Base-by-base conservation (phyloP, 2,888 invertebrate species). In the Eremobia ochroleuca region DNA sequence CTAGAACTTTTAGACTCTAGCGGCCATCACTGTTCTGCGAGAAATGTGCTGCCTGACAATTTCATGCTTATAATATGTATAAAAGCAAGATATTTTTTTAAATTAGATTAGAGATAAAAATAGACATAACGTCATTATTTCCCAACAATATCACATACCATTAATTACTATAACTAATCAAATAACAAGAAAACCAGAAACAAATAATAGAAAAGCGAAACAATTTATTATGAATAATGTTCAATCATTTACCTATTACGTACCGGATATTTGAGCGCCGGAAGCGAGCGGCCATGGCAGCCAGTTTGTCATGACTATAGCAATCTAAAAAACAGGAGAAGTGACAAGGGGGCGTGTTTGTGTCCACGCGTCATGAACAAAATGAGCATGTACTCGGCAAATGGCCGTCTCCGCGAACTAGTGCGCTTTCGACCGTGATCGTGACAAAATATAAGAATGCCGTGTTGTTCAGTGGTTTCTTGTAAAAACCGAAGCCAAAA, bases 231-330 rank as follows among this genome's bases (percentile, higher is more conserved):
- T 76, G 78, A 78, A 80, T 78, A 79, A 85, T 75, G 66, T 85
- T 80, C 67, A 77, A 83, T 87, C 67, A 85, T 84, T 78, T 80
- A 80, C 84, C 78, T 82, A 86, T 84, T 78, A 87, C 75, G 43
- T 67, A 40, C 74, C 76, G 86, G 82, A 87, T 71, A 82, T 77
- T 77, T 73, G 76, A 67, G 79, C 76, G 73, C 73, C 88, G 86
- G 88, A 84, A 79, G 68, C 73, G 61, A 55, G 68, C 86, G 59
- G 82, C 80, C 82, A 79, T 86, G 84, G 77, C 86, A 83, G 78
- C 58, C 67, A 75, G 80, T 79, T 86, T 77, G 80, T 79, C 83
- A 79, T 76, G 77, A 76, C 85, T 72, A 75, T 73, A 65, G n/a
- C n/a, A n/a, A n/a, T n/a, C n/a, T n/a, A n/a, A n/a, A n/a, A n/a